A percentile compares a stretch with the other conserved stretches of the same genome.
phyloP scores from a whole-genome alignment of 2,797 vertebrate genomes.

The Apogon talboti region DNA sequence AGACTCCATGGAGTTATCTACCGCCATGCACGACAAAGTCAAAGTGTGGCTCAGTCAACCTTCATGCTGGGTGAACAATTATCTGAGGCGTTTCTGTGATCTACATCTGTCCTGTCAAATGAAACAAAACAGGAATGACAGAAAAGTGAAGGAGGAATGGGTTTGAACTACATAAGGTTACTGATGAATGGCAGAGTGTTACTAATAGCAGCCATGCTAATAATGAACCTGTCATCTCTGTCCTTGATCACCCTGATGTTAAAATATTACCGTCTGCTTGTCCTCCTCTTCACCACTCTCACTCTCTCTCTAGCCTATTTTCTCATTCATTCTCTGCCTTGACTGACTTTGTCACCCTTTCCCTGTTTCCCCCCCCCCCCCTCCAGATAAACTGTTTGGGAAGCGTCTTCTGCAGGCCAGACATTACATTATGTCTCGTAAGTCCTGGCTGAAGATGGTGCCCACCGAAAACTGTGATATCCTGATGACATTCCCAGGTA shows the following conservation, averaged over 20 bases:
- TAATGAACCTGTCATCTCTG: conserved; percentile 39
- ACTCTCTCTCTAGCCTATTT: background rate
- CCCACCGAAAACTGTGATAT: conserved; percentile 94
- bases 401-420: conserved; percentile 90
- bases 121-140: background rate
- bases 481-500: conserved; percentile 93
- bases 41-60: conserved; percentile 21
- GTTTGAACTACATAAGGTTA: background rate
- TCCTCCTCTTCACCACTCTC: conserved; percentile 1
- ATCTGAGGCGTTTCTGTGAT: conserved; percentile 9
- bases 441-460: conserved; percentile 94
- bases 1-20: background rate
- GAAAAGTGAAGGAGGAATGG: background rate
- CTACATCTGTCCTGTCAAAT: conserved; percentile 12
- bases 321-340: background rate
- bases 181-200: conserved; percentile 8
- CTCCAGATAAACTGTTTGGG: conserved; percentile 90
- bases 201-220: conserved; percentile 9
- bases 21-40: conserved; percentile 16
- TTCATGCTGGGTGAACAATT: conserved; percentile 27
- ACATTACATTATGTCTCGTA: conserved; percentile 92
- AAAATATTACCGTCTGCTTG: conserved; percentile 30
- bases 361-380: background rate
- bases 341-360: background rate
- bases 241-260: conserved; percentile 30